These are phyloP conservation scores for Sinella curviseta DNA, from an alignment of 1,140 invertebrate genomes.

Conservation along the genomic window DNA sequence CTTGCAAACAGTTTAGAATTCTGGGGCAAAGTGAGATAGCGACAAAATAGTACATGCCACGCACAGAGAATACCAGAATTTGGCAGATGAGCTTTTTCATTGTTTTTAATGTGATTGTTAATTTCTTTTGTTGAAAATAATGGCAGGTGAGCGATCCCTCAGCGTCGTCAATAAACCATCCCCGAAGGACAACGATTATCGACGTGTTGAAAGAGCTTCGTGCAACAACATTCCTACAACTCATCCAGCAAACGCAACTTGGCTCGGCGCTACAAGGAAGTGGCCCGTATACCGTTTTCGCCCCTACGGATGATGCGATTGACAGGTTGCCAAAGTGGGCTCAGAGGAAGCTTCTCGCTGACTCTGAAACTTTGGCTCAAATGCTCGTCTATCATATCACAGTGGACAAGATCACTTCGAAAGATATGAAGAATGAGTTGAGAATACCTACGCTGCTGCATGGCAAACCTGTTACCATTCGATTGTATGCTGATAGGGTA, in stretches of 20 bases:
- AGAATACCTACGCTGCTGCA: conserved; percentile 47
- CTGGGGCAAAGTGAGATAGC: too few relatives aligned
- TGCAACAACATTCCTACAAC: conserved; percentile 48
- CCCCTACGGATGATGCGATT: conserved; percentile 50
- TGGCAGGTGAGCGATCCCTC: conserved; percentile 44
- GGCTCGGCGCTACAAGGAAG: conserved; percentile 47
- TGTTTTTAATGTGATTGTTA: not conserved
- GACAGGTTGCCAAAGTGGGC: conserved; percentile 49
- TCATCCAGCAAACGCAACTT: conserved; percentile 49
- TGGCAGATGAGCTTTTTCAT: not conserved
- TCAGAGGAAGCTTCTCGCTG: conserved; percentile 43
- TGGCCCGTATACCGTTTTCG: conserved; percentile 50
- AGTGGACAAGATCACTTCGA: conserved; percentile 36
- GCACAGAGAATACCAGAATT: not conserved
- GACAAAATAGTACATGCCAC: too few relatives aligned
- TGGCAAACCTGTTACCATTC: conserved; percentile 46
- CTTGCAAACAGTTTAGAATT: too few relatives aligned
- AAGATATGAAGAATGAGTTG: conserved; percentile 40
- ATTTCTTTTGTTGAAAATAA: not conserved
- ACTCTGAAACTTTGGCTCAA: conserved; percentile 49
- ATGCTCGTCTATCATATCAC: conserved; percentile 50
- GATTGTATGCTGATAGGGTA: conserved; percentile 49
- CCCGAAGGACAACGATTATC: conserved; percentile 48
- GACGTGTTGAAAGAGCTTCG: conserved; percentile 48
- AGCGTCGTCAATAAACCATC: conserved; percentile 47